phyloP scores from a whole-genome alignment of 2,113 vertebrate species.

The Sula dactylatra region DNA sequence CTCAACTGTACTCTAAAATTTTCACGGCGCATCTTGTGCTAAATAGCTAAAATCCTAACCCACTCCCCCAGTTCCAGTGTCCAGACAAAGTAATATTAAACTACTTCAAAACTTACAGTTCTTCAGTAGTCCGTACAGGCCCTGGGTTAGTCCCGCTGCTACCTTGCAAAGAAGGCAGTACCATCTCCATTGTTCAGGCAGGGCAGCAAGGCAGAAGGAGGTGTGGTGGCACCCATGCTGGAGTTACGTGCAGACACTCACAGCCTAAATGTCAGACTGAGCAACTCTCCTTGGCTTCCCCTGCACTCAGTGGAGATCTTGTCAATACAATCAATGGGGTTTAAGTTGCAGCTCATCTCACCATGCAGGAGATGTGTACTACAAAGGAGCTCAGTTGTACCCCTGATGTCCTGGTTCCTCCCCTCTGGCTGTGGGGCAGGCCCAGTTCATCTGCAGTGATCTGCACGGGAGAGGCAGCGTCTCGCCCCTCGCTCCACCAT shows the following conservation, averaged over 20 bases:
- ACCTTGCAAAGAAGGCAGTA: neutral
- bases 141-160: neutral
- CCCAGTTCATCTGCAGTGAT: neutral
- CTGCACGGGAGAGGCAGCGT: neutral
- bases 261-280: neutral
- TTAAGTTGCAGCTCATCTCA: neutral
- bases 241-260: rapidly evolving
- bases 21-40: neutral
- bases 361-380: neutral
- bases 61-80: neutral
- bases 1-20: neutral
- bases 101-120: neutral
- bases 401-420: neutral
- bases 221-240: neutral
- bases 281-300: neutral
- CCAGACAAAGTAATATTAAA: neutral
- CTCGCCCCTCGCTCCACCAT: neutral
- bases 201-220: neutral
- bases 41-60: neutral
- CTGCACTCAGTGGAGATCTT: neutral
- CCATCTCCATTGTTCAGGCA: rapidly evolving
- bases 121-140: neutral
- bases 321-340: neutral
- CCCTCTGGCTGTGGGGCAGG: neutral
- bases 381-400: neutral